Conservation (phyloP, 2,888 invertebrate genomes). For the Drosophila pseudotalamancana region DNA sequence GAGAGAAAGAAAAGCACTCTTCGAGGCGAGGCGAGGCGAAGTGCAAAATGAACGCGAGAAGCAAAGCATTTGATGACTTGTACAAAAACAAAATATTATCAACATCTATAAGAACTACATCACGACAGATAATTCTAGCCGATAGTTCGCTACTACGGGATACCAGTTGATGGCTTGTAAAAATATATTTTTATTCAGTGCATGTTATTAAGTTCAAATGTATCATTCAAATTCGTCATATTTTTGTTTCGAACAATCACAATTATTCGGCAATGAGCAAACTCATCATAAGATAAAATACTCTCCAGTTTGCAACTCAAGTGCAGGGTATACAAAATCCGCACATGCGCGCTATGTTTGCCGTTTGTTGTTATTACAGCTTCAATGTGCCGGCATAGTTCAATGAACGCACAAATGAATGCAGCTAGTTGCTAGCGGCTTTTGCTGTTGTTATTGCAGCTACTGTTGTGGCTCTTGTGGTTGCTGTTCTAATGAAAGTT, state of each 20-base stretch:
- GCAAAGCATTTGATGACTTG: conserved; percentile 57
- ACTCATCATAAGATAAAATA: not conserved
- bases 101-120: not conserved
- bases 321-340: conserved; percentile 37
- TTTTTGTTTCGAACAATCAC: no score
- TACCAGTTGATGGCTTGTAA: not conserved
- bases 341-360: conserved; percentile 55
- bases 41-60: conserved; percentile 11
- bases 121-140: not conserved
- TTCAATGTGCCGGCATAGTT: conserved; percentile 72
- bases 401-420: conserved; percentile 71
- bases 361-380: conserved; percentile 35
- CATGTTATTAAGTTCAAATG: not conserved
- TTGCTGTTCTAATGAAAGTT: conserved; percentile 70
- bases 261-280: no score
- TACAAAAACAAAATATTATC: conserved; percentile 50
- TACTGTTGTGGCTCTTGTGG: conserved; percentile 38
- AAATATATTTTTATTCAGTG: not conserved
- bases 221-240: not conserved
- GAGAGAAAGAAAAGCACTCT: not conserved
- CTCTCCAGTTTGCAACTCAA: not conserved
- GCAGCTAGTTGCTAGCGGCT: conserved; percentile 43
- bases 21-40: not conserved
- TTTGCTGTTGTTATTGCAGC: conserved; percentile 23
- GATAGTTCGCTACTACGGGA: not conserved